Evolutionary conservation across 2,113 vertebrate species (phyloP), one percentile per base, ranked within the genome.

Genomic region (Irena cyanogastra): DNA sequence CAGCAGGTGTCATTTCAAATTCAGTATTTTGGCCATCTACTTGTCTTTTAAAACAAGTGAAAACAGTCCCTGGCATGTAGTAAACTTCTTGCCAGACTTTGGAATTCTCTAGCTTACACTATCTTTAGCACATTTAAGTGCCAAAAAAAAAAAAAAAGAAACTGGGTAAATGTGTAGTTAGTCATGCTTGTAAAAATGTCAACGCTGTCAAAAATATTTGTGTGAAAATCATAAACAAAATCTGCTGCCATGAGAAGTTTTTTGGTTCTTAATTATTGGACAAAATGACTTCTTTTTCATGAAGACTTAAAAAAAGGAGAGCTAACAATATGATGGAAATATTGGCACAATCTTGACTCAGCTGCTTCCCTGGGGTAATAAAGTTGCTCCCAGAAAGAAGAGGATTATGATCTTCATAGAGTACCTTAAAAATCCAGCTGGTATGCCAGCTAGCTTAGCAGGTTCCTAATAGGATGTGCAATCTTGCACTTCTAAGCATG

Each of bases 191-290:
- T 82, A 87, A 96, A 97, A 96, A 90, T 90, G 93, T 90, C 95
- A 96, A 53, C 1, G 47, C 86, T 96, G 92, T 95, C 91, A 92
- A 83, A 97, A 94, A 95, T 95, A 92, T 96, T 97, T 93, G 83
- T 91, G 80, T 91, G 83, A 96, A 96, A 96, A 95, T 89, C 91
- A 92, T 95, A 96, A 97, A 97, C 94, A 96, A 97, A 96, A 96
- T 95, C 93, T 97, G 93, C 88, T 93, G 78, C 86, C 80, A 83
- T 77, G 72, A 91, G 94, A 93, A 92, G 72, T 57, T 94, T 88
- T 95, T 90, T 96, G 76, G 53, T 90, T 96, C 88, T 83, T 95
- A 88, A 95, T 95, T 96, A 92, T 59, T 59, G 75, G 80, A 88
- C 90, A 93, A 96, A 96, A 94, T 89, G 15, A 90, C 76, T 95